Conservation (phyloP, 1,140 invertebrate genomes). For the Gryon sp. region DNA sequence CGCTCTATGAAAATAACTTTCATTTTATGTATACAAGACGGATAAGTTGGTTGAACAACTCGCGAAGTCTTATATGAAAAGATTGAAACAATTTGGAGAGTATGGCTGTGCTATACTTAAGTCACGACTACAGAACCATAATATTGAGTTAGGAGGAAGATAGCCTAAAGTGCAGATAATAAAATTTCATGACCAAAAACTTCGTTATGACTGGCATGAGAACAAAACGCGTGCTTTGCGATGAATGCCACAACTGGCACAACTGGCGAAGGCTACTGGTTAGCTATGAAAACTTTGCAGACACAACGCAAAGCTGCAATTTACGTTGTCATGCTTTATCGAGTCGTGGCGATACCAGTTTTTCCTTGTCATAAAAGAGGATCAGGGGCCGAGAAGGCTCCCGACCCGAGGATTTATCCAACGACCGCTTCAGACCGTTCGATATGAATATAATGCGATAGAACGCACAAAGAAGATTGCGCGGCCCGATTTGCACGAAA, state of each 20-base stretch:
- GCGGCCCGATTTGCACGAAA: slow-evolving; percentile 31
- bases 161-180: slow-evolving; percentile 73
- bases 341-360: slow-evolving; percentile 59
- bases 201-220: slow-evolving; percentile 72
- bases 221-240: slow-evolving; percentile 69
- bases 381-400: slow-evolving; percentile 49
- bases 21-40: slow-evolving; percentile 47
- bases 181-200: slow-evolving; percentile 78
- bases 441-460: slow-evolving; percentile 62
- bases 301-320: slow-evolving; percentile 68
- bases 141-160: slow-evolving; percentile 76
- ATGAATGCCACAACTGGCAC: slow-evolving; percentile 67
- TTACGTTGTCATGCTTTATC: slow-evolving; percentile 68
- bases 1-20: slow-evolving; percentile 38
- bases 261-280: slow-evolving; percentile 47
- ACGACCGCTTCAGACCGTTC: slow-evolving; percentile 52
- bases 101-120: slow-evolving; percentile 55
- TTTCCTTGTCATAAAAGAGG: slow-evolving; percentile 63
- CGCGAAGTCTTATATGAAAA: slow-evolving; percentile 50
- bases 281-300: slow-evolving; percentile 75
- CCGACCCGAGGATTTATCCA: slow-evolving; percentile 54
- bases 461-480: slow-evolving; percentile 53
- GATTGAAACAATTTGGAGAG: slow-evolving; percentile 55
- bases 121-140: slow-evolving; percentile 68
- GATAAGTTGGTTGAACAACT: slow-evolving; percentile 55